A percentile compares a stretch with the other conserved stretches of the same genome.
Evolutionary conservation across 2,113 vertebrate species (phyloP).

Genomic region (Pterocles gutturalis): DNA sequence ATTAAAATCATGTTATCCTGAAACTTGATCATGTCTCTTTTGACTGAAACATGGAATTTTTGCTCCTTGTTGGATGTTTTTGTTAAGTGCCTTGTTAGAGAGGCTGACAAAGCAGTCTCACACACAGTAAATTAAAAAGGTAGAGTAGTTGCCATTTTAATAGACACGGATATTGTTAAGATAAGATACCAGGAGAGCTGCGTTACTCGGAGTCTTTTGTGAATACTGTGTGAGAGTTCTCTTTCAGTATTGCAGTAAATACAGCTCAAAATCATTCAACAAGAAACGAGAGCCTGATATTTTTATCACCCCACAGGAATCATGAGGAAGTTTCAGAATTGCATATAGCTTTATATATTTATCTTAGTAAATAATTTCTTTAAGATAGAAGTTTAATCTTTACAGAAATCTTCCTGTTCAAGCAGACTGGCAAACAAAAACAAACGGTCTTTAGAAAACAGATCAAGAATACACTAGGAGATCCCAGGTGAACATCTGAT

Average conservation of each 20-base stretch:
- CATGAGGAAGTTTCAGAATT: not conserved
- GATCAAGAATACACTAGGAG: not conserved
- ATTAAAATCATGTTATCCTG: not conserved
- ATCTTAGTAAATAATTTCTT: not conserved
- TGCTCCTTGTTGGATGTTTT: not conserved
- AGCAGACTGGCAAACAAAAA: not conserved
- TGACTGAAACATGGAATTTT: not conserved
- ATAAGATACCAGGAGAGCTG: not conserved
- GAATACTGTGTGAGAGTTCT: not conserved
- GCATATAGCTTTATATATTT: not conserved
- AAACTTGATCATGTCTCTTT: not conserved
- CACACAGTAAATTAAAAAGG: not conserved
- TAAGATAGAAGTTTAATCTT: not conserved
- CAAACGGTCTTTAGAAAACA: not conserved
- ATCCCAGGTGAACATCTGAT: not conserved
- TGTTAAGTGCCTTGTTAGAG: not conserved
- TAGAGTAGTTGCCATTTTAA: not conserved
- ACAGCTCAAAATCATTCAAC: not conserved
- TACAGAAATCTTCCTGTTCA: not conserved
- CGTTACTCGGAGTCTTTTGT: not conserved
- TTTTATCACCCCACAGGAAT: not conserved
- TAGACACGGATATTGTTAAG: not conserved
- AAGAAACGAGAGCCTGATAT: not conserved
- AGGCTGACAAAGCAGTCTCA: not conserved
- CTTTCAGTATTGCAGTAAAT: not conserved